A percentile compares a stretch with the other conserved stretches of the same genome.
These are phyloP conservation scores for Entomyzon cyanotis DNA, from an alignment of 2,113 vertebrate species.

Conservation along the genomic window DNA sequence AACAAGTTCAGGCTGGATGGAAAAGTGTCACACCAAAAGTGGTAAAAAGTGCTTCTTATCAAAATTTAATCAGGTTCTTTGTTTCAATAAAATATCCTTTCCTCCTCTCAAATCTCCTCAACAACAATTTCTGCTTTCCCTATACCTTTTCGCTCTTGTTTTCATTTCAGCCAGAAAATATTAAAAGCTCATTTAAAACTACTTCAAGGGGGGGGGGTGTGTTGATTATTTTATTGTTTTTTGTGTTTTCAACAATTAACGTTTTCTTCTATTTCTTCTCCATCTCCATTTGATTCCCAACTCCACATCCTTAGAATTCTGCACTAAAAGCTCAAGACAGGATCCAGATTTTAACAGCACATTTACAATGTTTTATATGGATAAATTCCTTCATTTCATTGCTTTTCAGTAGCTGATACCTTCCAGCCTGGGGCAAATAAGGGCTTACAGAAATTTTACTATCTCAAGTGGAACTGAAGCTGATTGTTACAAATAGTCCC, in stretches of 20 bases:
- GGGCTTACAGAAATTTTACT: background rate
- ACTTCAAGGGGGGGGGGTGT: no score
- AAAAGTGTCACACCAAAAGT: background rate
- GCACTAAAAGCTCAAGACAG: background rate
- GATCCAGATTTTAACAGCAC: background rate
- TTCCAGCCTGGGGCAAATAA: background rate
- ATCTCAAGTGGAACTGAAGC: slow-evolving; percentile 40
- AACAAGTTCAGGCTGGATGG: background rate
- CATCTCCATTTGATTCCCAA: background rate
- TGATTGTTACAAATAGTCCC: slow-evolving; percentile 45
- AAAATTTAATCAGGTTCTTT: background rate
- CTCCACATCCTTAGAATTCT: background rate
- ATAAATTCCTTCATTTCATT: background rate
- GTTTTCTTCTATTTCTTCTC: background rate
- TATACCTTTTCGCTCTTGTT: background rate
- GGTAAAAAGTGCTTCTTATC: background rate
- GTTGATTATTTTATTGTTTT: background rate
- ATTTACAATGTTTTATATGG: background rate
- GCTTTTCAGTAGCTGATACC: background rate
- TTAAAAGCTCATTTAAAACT: background rate
- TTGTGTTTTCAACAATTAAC: background rate
- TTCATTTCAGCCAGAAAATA: background rate
- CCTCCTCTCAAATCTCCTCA: background rate
- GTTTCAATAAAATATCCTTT: background rate
- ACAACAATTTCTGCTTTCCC: background rate